Evolutionary conservation across 1,140 invertebrate genomes (phyloP).

Genomic region (Drosophila saltans): DNA sequence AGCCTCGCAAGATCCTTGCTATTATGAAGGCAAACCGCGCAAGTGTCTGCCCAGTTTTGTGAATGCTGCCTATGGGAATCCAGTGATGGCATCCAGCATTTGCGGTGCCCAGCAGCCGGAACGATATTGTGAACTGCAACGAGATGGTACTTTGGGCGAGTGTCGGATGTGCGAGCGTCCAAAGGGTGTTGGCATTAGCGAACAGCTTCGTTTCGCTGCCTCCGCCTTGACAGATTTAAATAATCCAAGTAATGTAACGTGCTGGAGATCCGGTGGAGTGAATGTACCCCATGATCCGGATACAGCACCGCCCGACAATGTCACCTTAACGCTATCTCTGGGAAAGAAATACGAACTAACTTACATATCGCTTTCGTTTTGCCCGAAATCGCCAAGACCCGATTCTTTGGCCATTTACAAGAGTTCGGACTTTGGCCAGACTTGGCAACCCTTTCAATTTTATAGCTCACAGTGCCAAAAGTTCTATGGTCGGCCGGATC

Average conservation of each 20-base stretch:
- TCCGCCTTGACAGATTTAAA: slow-evolving; percentile 97
- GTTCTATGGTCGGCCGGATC: slow-evolving; percentile 92
- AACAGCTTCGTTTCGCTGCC: slow-evolving; percentile 88
- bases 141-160: slow-evolving; percentile 84
- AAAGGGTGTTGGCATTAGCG: slow-evolving; percentile 83
- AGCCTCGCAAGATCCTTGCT: slow-evolving; percentile 91
- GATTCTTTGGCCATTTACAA: slow-evolving; percentile 99
- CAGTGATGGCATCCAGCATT: slow-evolving; percentile 94
- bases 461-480: slow-evolving; percentile 95
- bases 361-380: slow-evolving; percentile 98
- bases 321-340: slow-evolving; percentile 94
- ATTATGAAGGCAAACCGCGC: slow-evolving; percentile 92
- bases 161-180: slow-evolving; percentile 96
- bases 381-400: slow-evolving; percentile 93
- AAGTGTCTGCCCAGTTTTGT: slow-evolving; percentile 98
- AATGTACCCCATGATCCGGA: slow-evolving; percentile 87
- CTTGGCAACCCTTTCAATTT: slow-evolving; percentile 98
- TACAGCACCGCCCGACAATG: slow-evolving; percentile 93
- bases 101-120: slow-evolving; percentile 91
- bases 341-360: slow-evolving; percentile 99
- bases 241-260: slow-evolving; percentile 98
- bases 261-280: slow-evolving; percentile 97
- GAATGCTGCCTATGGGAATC: slow-evolving; percentile 96
- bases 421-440: slow-evolving; percentile 96
- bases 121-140: slow-evolving; percentile 88